Conservation (phyloP, 2,113 vertebrate species). For the Perca fluviatilis region DNA sequence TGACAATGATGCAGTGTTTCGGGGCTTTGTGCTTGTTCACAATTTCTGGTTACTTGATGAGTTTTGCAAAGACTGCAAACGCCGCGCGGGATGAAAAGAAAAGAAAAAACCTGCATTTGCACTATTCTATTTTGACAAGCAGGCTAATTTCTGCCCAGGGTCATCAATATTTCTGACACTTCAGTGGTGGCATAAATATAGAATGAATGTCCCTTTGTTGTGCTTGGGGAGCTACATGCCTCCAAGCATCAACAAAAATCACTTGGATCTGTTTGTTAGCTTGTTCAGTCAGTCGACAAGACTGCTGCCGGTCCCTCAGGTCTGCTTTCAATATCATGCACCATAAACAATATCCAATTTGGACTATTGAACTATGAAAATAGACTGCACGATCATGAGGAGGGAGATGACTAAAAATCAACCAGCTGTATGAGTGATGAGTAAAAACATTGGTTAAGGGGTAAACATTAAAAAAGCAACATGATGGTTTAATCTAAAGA, state of each 20-base stretch:
- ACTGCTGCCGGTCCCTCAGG: conserved; percentile 61
- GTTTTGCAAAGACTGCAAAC: conserved; percentile 51
- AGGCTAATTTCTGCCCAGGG: conserved; percentile 76
- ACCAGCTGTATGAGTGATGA: conserved; percentile 59
- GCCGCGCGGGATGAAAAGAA: conserved; percentile 43
- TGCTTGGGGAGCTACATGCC: conserved; percentile 72
- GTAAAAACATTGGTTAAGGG: conserved; percentile 39
- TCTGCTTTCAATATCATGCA: conserved; percentile 77
- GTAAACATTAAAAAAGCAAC: conserved; percentile 1
- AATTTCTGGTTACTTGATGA: conserved; percentile 61
- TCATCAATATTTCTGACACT: conserved; percentile 83
- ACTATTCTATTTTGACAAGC: conserved; percentile 73
- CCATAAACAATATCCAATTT: conserved; percentile 80
- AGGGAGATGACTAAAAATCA: conserved; percentile 61
- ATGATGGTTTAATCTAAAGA: conserved; percentile 22
- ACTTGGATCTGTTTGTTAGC: conserved; percentile 71
- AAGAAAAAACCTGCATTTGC: conserved; percentile 54
- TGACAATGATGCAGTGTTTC: conserved; percentile 61
- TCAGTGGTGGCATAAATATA: conserved; percentile 73
- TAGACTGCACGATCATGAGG: conserved; percentile 23
- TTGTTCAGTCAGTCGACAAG: conserved; percentile 69
- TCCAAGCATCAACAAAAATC: conserved; percentile 72
- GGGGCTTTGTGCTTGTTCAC: conserved; percentile 62
- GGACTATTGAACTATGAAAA: conserved; percentile 76
- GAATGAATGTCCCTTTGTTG: conserved; percentile 75